A percentile compares a stretch with the other conserved stretches of the same genome.
Evolutionary conservation across 2,797 vertebrate species (phyloP).

Genomic region (Psittacula derbiana): DNA sequence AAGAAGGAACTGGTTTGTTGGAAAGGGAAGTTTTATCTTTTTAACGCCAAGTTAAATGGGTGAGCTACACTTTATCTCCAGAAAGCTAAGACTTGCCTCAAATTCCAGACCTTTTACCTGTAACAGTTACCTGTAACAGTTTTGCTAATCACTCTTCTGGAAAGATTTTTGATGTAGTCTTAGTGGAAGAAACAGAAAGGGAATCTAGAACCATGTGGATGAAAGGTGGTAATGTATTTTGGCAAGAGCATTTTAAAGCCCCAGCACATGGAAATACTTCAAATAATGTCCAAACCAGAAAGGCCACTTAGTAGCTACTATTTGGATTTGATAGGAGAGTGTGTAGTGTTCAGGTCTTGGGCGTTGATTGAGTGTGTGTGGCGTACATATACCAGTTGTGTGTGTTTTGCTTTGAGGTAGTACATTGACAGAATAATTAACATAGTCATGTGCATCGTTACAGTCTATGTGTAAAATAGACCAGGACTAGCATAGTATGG

Average conservation of each 20-base stretch:
- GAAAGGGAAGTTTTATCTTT: neutral
- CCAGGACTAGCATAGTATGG: neutral
- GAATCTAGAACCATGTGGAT: neutral
- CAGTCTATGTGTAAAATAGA: neutral
- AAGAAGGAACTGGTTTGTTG: neutral
- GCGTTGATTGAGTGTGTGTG: neutral
- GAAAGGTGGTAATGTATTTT: neutral
- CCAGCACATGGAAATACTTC: neutral
- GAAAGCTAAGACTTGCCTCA: neutral
- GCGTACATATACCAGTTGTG: neutral
- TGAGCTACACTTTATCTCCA: neutral
- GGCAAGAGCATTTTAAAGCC: neutral
- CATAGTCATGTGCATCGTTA: neutral
- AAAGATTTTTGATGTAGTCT: neutral
- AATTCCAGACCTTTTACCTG: neutral
- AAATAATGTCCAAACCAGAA: neutral
- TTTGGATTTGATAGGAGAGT: neutral
- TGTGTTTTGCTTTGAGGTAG: neutral
- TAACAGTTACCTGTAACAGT: neutral
- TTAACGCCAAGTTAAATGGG: neutral
- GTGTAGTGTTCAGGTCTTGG: neutral
- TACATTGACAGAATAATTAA: neutral
- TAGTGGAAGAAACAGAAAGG: neutral
- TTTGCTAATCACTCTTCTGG: neutral
- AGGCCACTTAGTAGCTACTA: neutral